Percentiles rank a stretch among this genome's conserved stretches.
Conservation (phyloP, 2,888 invertebrate genomes). For the Pterobdella sp. region DNA sequence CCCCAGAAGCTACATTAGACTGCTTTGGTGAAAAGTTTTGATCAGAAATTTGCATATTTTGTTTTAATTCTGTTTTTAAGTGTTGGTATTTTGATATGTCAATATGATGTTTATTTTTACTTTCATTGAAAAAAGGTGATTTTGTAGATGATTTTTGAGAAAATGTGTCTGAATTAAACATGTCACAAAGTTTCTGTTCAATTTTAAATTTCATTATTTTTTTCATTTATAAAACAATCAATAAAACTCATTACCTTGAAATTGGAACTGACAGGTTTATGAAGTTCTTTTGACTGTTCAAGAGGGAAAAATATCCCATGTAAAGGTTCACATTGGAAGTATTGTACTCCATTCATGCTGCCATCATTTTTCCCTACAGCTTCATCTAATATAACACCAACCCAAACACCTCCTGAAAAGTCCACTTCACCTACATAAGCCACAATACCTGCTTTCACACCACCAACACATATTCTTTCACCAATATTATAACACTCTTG, state of each 20-base stretch:
- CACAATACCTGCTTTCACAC: constrained; percentile 49
- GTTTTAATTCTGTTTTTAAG: neutral
- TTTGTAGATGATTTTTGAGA: constrained; percentile 8
- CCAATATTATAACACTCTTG: constrained; percentile 72
- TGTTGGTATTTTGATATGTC: constrained; percentile 9
- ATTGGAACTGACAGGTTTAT: neutral
- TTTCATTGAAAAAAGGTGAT: neutral
- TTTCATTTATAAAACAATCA: neutral
- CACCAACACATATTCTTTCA: constrained; percentile 70
- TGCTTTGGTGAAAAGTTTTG: neutral
- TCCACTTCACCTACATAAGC: constrained; percentile 51
- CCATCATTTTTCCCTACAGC: constrained; percentile 52
- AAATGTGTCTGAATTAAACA: neutral
- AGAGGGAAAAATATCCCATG: constrained; percentile 56
- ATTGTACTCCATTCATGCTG: constrained; percentile 48
- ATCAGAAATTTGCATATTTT: neutral
- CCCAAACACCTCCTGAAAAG: constrained; percentile 51
- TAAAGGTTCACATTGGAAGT: constrained; percentile 51
- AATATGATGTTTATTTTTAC: neutral
- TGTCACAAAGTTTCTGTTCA: constrained; percentile 1
- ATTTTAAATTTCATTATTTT: too few relatives aligned
- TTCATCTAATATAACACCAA: constrained; percentile 50
- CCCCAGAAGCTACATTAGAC: too few relatives aligned
- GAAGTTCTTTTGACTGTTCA: constrained; percentile 58
- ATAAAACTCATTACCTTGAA: constrained; percentile 12